Percentiles rank a stretch among this genome's conserved stretches.
Conservation (phyloP, 2,797 vertebrate genomes). For the Catharus ustulatus region DNA sequence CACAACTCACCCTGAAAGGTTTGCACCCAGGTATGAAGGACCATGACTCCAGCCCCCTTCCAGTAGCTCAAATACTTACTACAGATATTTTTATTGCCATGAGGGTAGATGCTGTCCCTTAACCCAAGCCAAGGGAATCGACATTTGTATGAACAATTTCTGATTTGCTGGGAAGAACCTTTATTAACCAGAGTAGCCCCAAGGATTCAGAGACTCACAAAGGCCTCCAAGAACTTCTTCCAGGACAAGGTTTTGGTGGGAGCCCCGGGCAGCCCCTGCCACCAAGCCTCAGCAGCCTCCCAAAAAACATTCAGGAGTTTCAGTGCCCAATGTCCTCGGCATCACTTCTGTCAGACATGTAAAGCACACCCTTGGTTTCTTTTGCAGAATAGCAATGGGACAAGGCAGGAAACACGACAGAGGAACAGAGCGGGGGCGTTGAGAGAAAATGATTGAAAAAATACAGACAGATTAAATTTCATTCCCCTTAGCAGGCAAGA, state of each 20-base stretch:
- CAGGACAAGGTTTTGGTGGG: neutral
- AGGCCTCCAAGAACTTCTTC: neutral
- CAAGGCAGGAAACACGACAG: neutral
- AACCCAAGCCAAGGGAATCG: neutral
- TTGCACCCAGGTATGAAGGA: neutral
- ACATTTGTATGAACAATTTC: neutral
- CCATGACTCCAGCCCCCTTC: neutral
- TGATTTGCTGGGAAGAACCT: neutral
- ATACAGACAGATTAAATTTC: neutral
- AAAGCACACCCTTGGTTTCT: neutral
- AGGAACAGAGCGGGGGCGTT: accelerated
- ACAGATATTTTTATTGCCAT: neutral
- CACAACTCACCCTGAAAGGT: neutral
- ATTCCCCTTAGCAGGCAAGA: neutral
- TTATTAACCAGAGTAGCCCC: neutral
- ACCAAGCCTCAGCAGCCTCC: neutral
- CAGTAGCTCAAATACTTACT: neutral
- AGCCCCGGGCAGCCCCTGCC: neutral
- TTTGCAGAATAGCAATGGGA: neutral
- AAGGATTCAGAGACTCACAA: neutral
- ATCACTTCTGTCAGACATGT: neutral
- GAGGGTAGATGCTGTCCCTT: neutral
- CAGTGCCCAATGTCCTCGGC: neutral
- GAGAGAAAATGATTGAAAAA: neutral
- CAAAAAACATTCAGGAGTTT: neutral